These are phyloP conservation scores for Aricia artaxerxes DNA, from an alignment of 2,888 invertebrate species.

Conservation along the genomic window DNA sequence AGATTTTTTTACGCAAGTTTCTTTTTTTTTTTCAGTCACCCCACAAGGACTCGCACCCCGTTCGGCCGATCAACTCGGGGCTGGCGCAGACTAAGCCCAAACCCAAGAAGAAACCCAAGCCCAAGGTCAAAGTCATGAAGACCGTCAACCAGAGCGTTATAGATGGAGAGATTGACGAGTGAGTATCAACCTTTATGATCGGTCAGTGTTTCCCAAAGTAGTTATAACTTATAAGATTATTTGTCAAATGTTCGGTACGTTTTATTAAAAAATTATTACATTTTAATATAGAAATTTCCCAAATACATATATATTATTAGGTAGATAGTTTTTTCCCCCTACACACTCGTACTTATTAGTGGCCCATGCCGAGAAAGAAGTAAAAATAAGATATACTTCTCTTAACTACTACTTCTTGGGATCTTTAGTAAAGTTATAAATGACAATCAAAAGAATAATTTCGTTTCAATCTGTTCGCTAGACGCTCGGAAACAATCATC, in stretches of 20 bases:
- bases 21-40: constrained; percentile 6
- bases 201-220: no score
- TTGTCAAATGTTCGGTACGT: no score
- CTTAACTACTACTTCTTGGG: no score
- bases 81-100: constrained; percentile 62
- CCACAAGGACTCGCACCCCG: constrained; percentile 56
- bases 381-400: no score
- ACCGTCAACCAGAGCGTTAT: constrained; percentile 48
- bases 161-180: constrained; percentile 65
- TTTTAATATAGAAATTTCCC: no score
- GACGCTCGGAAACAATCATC: not conserved
- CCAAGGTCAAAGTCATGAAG: constrained; percentile 55
- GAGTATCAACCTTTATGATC: constrained; percentile 44
- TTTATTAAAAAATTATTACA: no score
- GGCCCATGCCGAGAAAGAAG: no score
- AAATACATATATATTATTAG: no score
- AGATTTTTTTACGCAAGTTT: not conserved
- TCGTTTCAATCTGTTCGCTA: not conserved
- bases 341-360: no score
- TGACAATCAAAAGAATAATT: not conserved
- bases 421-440: no score
- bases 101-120: constrained; percentile 55
- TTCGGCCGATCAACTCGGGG: constrained; percentile 67
- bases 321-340: no score
- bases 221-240: no score